Percentiles rank a stretch among this genome's conserved stretches.
Conservation (phyloP, 2,113 vertebrate species). For the Corythoichthys haematopterus region DNA sequence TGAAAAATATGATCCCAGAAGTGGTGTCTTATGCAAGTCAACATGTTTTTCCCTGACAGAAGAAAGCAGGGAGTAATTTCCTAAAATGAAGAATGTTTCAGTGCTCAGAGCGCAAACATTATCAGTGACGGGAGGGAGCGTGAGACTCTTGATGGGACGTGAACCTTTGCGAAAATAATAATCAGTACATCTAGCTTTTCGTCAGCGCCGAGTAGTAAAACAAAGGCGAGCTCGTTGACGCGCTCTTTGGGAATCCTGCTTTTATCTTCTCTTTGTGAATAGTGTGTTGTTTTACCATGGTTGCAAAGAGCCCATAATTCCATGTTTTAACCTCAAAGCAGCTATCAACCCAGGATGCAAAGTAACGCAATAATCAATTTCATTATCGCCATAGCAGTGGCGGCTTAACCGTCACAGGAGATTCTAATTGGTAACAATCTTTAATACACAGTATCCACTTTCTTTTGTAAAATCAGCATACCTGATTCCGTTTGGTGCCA, state of each 20-base stretch:
- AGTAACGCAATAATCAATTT: not conserved
- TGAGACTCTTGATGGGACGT: not conserved
- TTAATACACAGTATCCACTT: not conserved
- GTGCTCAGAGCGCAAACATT: not conserved
- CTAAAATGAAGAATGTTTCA: not conserved
- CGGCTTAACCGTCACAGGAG: not conserved
- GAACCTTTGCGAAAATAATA: not conserved
- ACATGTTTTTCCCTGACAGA: constrained; percentile 40
- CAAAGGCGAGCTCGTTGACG: not conserved
- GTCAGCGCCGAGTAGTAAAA: not conserved
- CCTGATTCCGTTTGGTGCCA: not conserved
- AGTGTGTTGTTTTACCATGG: not conserved
- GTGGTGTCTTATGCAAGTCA: constrained; percentile 41
- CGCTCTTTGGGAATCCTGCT: not conserved
- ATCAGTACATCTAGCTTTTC: not conserved
- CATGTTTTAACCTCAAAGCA: not conserved
- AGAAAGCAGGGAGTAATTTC: constrained; percentile 32
- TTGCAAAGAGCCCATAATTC: not conserved
- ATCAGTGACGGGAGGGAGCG: not conserved
- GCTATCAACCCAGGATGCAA: not conserved
- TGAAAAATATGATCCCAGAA: constrained; percentile 12
- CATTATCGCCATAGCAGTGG: too few species aligned
- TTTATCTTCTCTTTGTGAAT: not conserved
- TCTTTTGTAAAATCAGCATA: not conserved
- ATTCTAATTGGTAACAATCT: not conserved